Conservation (phyloP, 2,888 invertebrate species). For the Aspidiotus rigidus region DNA sequence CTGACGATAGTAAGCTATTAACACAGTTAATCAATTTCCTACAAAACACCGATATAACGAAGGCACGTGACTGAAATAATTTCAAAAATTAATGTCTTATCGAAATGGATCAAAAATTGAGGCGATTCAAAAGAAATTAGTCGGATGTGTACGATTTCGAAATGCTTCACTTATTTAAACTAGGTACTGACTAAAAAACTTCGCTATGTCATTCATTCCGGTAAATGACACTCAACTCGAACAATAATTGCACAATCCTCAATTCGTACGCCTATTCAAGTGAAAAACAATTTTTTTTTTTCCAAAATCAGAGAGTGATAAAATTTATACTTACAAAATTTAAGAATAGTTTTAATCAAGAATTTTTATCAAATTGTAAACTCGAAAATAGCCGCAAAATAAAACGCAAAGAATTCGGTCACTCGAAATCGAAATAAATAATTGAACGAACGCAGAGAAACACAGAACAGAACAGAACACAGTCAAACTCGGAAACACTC, state of each 20-base stretch:
- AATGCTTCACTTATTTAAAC: not conserved
- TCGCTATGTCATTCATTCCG: conserved; percentile 18
- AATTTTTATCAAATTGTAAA: conserved; percentile 7
- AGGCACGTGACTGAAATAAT: conserved; percentile 2
- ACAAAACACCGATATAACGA: not conserved
- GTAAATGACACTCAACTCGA: conserved; percentile 13
- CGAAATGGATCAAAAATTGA: not conserved
- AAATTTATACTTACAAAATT: not conserved
- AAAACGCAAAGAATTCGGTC: conserved; percentile 24
- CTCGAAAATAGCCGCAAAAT: conserved; percentile 24
- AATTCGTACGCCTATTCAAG: not conserved
- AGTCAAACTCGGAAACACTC: conserved; percentile 1
- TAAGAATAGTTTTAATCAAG: conserved; percentile 6
- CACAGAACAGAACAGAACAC: conserved; percentile 2
- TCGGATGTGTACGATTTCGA: not conserved
- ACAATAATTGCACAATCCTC: conserved; percentile 24
- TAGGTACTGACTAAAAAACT: too few species aligned
- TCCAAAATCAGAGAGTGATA: too few species aligned
- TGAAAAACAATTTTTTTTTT: not conserved
- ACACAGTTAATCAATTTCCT: not conserved
- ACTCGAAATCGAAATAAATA: conserved; percentile 17
- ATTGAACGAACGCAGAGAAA: not conserved
- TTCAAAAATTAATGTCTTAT: not conserved
- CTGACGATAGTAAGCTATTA: too few species aligned
- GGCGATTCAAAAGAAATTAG: not conserved